Percentiles rank a stretch among this genome's conserved stretches.
phyloP scores from a whole-genome alignment of 64 coral and sea anemone species.

The Montipora efflorescens region DNA sequence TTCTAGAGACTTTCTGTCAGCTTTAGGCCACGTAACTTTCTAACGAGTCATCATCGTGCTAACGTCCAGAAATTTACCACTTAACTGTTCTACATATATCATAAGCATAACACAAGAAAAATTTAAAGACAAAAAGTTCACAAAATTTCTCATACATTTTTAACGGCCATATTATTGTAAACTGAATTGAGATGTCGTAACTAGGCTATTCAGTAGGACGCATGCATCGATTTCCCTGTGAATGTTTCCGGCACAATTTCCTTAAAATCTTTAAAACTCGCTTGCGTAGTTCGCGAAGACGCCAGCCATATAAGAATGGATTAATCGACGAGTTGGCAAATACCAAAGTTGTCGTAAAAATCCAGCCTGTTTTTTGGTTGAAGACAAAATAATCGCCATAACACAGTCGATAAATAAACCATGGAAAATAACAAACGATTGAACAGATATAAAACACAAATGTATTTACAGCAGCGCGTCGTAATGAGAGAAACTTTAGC shows the following conservation, averaged over 20 bases:
- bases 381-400: not conserved
- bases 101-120: too few relatives aligned
- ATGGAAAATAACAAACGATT: constrained; percentile 14
- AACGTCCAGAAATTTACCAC: too few relatives aligned
- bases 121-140: too few relatives aligned
- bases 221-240: not conserved
- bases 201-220: too few relatives aligned
- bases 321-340: constrained; percentile 54
- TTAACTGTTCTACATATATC: too few relatives aligned
- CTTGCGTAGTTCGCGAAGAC: constrained; percentile 27
- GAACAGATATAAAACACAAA: constrained; percentile 1
- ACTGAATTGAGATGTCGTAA: too few relatives aligned
- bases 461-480: not conserved
- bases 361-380: not conserved
- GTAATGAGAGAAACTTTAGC: not conserved
- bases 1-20: too few relatives aligned
- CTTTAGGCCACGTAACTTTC: too few relatives aligned
- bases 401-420: not conserved
- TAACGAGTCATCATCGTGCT: too few relatives aligned
- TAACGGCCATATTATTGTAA: too few relatives aligned
- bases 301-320: constrained; percentile 64
- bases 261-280: not conserved
- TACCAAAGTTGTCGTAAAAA: constrained; percentile 3
- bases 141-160: too few relatives aligned
- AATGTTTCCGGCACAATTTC: not conserved